Base-by-base conservation (phyloP, 2,888 invertebrate genomes). In the Sarcophaga subvicina region DNA sequence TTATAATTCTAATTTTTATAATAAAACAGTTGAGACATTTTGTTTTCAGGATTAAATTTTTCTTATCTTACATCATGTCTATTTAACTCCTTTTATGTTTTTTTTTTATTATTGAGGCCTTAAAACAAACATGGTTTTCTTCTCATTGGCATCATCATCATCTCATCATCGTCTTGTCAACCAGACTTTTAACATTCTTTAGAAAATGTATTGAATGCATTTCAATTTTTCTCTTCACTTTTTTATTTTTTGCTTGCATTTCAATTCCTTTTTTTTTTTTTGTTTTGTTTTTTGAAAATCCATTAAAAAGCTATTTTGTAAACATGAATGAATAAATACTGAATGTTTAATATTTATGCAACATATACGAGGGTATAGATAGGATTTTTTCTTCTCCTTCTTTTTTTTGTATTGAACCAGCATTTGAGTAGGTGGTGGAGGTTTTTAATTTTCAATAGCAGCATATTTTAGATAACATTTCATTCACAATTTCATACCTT, bases 271-370 rank as follows among this genome's bases (percentile, higher is more conserved):
- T 76, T 60, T 37, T 69, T 47, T 67, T 66, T 64, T 60, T 84
- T 84, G 37, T 60, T 67, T 70, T 20, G 0, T 70, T 71, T 72
- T 78, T 62, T 37, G 49, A 73, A 76, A 80, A 80, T 79, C 84
- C 84, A 79, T 87, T 82, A 84, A 87, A 83, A 87, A 84, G 81
- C 81, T 82, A 83, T 84, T 84, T 87, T 80, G 81, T 76, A 83
- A 83, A 83, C 83, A 87, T 81, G 80, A 54, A 87, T 81, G 80
- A 54, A 70, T 86, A 80, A 86, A 84, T 84, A 76, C 87, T 66
- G 79, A 87, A 86, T 87, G 87, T 81, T 87, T 81, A 84, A 76
- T 82, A 71, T 62, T 45, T 20, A 60, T 66, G 5, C 17, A 66
- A 8, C 37, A 37, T 37, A 63, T 22, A 10, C 22, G 25, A 64